Base-by-base conservation (phyloP, 2,888 invertebrate genomes). In the Brenthis hecate region DNA sequence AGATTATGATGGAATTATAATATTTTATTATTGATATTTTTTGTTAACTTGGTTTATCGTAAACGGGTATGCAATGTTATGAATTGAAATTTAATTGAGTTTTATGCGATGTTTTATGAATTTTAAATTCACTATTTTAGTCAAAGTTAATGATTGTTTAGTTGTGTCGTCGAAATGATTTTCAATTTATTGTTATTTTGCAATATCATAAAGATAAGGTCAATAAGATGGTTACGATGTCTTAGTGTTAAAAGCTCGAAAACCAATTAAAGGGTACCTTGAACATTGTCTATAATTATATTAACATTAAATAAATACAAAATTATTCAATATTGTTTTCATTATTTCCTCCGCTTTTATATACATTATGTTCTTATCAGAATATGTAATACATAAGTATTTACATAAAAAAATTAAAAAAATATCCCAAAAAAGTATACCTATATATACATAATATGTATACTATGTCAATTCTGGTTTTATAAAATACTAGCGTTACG, bases 271-370 rank as follows among this genome's bases (percentile, higher is more conserved):
- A 91, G 89, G 90, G 91, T 92, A 92, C 92, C 91, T 92, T 92
- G 89, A 91, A 92, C 91, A 91, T 91, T 92, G 92, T 93, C 91
- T 93, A 91, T 91, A 77, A 76, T 75, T 92, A 93, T 88, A 91
- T 92, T 93, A 92, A 92, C 91, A 93, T 91, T 92, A 91, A 91
- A 92, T 93, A 92, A 93, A 93, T 89, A 86, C 86, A 86, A 91
- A 90, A 88, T 81, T 75, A 76, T 71, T 65, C 16, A 67, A 62
- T 67, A 69, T 69, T 69, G 75, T 77, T 78, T 77, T 70, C 73
- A 69, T 68, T 54, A 50, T 57, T 28, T 58, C 54, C 53, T 58
- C 55, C 13, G 6, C 5, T 14, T 23, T 14, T 13, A 23, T 47
- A 19, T 23, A 8, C 19, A 14, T 23, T 23, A 28, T 4, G 5